Evolutionary conservation across 2,888 invertebrate genomes (phyloP).

Genomic region (Coremacera marginata): DNA sequence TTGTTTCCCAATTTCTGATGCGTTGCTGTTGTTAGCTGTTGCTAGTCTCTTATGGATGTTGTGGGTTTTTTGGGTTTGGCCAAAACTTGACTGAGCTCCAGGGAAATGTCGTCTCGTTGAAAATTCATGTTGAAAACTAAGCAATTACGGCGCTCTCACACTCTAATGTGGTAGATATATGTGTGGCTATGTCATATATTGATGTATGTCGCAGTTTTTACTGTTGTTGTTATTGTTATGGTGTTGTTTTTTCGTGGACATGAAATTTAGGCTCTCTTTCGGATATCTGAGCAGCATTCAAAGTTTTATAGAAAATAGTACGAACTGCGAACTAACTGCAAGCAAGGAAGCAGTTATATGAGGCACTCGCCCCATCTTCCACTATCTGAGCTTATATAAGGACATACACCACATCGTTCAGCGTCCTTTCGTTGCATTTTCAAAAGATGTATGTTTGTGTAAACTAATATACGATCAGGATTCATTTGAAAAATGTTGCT

Average conservation of each 20-base stretch:
- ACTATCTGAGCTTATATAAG: neutral
- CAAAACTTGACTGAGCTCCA: too few species aligned
- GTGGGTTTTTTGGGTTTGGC: neutral
- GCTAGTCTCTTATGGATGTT: neutral
- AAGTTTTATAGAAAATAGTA: neutral
- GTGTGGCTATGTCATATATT: conserved; percentile 1
- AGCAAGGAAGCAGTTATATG: neutral
- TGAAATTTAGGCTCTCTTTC: neutral
- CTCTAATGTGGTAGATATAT: neutral
- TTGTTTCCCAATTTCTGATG: conserved; percentile 19
- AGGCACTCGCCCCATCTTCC: neutral
- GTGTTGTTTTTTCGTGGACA: neutral
- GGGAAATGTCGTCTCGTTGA: too few species aligned
- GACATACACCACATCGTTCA: neutral
- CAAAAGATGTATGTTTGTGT: neutral
- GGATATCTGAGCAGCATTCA: neutral
- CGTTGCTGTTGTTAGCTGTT: neutral
- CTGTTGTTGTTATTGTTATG: neutral
- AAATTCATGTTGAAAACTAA: neutral
- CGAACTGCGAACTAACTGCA: neutral
- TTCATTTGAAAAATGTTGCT: conserved; percentile 11
- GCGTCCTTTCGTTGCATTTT: conserved; percentile 3
- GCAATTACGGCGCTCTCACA: conserved; percentile 4
- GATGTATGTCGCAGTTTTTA: conserved; percentile 12
- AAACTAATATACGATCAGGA: neutral